Percentiles rank a stretch among this genome's conserved stretches.
These are phyloP conservation scores for Drosophila mayaguana DNA, from an alignment of 2,888 invertebrate species.

Conservation along the genomic window DNA sequence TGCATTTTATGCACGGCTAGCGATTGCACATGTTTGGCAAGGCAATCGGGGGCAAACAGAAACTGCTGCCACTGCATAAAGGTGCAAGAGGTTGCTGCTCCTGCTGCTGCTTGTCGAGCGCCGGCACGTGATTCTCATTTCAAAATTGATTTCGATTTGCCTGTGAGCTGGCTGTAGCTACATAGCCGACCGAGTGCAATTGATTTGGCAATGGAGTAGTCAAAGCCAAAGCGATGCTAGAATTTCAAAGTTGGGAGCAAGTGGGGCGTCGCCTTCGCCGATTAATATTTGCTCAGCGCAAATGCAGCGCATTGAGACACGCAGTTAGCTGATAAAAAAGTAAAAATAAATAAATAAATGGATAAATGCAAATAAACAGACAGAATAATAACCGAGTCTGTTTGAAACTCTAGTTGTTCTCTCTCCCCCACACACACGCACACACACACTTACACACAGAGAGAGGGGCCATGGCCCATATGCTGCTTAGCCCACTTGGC, in stretches of 20 bases:
- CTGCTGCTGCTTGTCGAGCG: slow-evolving; percentile 11
- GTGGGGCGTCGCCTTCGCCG: slow-evolving; percentile 32
- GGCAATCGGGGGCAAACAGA: slow-evolving; percentile 71
- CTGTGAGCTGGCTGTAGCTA: slow-evolving; percentile 4
- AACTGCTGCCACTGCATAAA: not conserved
- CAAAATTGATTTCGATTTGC: slow-evolving; percentile 57
- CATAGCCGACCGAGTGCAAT: slow-evolving; percentile 35
- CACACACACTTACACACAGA: not conserved
- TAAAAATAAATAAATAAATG: not conserved
- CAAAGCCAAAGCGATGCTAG: not conserved
- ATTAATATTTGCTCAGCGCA: slow-evolving; percentile 56
- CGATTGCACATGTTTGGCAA: slow-evolving; percentile 68
- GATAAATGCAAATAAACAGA: not conserved
- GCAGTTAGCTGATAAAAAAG: slow-evolving; percentile 25
- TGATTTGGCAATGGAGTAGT: slow-evolving; percentile 40
- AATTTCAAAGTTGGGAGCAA: slow-evolving; percentile 17
- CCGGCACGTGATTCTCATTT: slow-evolving; percentile 55
- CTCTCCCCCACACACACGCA: not conserved
- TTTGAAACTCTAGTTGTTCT: slow-evolving; percentile 22
- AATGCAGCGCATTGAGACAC: slow-evolving; percentile 51
- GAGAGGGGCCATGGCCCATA: not conserved
- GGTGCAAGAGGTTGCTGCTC: slow-evolving; percentile 14
- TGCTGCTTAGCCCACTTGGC: slow-evolving; percentile 3
- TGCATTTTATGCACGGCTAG: slow-evolving; percentile 62
- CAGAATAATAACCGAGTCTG: slow-evolving; percentile 24